Evolutionary conservation across 2,888 invertebrate species (phyloP), one percentile per base, ranked within the genome.

Genomic region (Pilophorus perplexus): DNA sequence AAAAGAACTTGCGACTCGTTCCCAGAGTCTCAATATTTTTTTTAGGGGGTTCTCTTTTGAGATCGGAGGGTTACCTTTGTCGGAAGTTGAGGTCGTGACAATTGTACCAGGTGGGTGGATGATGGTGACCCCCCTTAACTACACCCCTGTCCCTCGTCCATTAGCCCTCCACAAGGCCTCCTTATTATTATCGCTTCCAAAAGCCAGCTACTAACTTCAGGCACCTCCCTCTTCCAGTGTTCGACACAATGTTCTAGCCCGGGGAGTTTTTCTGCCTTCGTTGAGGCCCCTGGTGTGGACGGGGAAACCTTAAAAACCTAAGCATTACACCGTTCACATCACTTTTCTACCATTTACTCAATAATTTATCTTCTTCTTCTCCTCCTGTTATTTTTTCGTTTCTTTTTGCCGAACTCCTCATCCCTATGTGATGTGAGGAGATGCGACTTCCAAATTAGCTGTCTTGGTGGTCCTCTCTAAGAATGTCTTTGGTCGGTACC

Each of bases 41-140:
- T 52, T 52, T 28, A 12, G 12, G 12, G 33, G 33, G 33, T 33
- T 8, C 33, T 6, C 33, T 12, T 8, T 33, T 6, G 33, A 33
- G 33, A 6, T 33, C 33, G 6, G 6, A 6, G 6, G 33, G 33
- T 22, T 22, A 55, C 59, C 44, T 59, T 59, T 59, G 59, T 59
- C 59, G 59, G 59, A 25, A 59, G 44, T 44, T 40, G 18, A 40
- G 59, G 44, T 59, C 59, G 59, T 59, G 59, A 59, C 59, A 59
- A 59, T 59, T 44, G 42, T 59, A 59, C 42, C 42, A 59, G 59
- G 42, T 44, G 42, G 59, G 44, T 59, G 59, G 59, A 59, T 59
- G 40, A 42, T 40, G 44, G 40, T 25, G 42, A 23, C 42, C 23
- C 44, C 25, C n/a, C n/a, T n/a, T n/a, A n/a, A n/a, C n/a, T n/a